phyloP scores from a whole-genome alignment of 2,888 invertebrate genomes.

The Zeuzera pyrina region DNA sequence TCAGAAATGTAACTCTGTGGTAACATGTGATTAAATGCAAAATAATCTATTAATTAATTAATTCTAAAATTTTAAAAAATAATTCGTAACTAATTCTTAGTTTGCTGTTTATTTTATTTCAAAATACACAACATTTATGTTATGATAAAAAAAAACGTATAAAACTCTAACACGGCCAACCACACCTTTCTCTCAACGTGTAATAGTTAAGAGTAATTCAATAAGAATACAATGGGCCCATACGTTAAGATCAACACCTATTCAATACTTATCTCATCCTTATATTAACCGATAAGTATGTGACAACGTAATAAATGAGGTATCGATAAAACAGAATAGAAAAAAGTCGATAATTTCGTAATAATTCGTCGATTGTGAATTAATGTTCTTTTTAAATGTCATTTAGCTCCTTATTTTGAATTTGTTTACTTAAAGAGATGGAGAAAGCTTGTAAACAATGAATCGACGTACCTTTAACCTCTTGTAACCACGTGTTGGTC shows the following conservation, averaged over 20 bases:
- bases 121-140: neutral
- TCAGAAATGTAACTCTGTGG: too few relatives aligned
- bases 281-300: conserved; percentile 26
- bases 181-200: neutral
- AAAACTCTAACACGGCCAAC: neutral
- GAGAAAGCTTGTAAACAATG: neutral
- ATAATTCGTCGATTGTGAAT: conserved; percentile 2
- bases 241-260: conserved; percentile 30
- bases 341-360: too few relatives aligned
- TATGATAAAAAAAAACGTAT: neutral
- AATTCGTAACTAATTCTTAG: too few relatives aligned
- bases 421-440: too few relatives aligned
- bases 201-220: conserved; percentile 9
- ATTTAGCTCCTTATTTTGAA: conserved; percentile 12
- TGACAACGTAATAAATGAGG: conserved; percentile 28
- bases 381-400: conserved; percentile 12
- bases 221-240: conserved; percentile 22
- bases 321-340: conserved; percentile 27
- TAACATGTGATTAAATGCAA: too few relatives aligned
- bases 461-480: neutral
- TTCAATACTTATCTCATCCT: conserved; percentile 24
- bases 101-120: too few relatives aligned
- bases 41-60: too few relatives aligned
- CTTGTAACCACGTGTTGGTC: too few relatives aligned
- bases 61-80: too few relatives aligned